These are phyloP conservation scores for Belonocnema kinseyi DNA, from an alignment of 1,140 invertebrate species.

Conservation along the genomic window DNA sequence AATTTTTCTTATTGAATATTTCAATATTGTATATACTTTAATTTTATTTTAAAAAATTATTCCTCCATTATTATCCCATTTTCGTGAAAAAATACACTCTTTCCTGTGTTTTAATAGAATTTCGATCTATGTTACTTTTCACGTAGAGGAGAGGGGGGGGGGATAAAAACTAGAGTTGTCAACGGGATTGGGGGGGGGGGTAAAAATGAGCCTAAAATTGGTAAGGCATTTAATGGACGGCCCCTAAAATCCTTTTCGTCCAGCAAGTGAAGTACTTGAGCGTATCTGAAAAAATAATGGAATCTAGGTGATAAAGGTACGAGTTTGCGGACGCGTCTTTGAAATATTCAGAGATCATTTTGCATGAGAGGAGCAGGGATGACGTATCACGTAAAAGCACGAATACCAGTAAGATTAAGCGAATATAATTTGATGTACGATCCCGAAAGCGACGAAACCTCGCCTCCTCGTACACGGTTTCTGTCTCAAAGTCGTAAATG, in stretches of 20 bases:
- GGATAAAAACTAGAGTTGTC: no score
- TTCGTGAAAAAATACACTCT: no score
- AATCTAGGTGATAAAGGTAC: constrained; percentile 39
- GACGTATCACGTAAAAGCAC: constrained; percentile 35
- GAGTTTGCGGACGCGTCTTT: constrained; percentile 33
- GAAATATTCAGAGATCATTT: constrained; percentile 56
- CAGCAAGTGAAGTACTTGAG: background rate
- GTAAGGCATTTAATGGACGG: no score
- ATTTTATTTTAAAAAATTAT: no score
- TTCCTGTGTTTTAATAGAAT: no score
- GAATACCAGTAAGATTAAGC: constrained; percentile 52
- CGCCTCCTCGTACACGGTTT: constrained; percentile 62
- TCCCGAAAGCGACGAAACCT: constrained; percentile 54
- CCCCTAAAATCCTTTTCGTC: background rate
- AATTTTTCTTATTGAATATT: no score
- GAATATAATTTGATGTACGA: constrained; percentile 63
- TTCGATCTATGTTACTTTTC: no score
- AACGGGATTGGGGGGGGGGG: no score
- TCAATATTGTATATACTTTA: no score
- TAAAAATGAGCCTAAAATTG: background rate
- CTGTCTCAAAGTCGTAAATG: constrained; percentile 66
- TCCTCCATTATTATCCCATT: no score
- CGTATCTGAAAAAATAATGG: constrained; percentile 47
- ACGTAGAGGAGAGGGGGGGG: no score
- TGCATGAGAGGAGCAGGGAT: constrained; percentile 12